A percentile compares a stretch with the other conserved stretches of the same genome.
Evolutionary conservation across 2,113 vertebrate species (phyloP).

Genomic region (Reinhardtius hippoglossoides): DNA sequence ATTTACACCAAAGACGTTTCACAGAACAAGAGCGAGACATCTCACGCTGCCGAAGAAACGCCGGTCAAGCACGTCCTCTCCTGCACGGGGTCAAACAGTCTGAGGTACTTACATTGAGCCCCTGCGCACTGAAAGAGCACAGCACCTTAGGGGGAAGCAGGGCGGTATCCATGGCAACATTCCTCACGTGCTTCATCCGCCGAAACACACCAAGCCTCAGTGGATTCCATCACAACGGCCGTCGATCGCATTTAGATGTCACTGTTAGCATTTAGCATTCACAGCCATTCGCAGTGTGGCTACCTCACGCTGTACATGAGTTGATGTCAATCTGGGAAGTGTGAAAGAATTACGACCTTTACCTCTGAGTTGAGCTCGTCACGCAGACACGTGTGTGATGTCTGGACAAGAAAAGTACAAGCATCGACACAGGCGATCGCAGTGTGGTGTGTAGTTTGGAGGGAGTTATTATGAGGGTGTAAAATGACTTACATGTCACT

Average conservation of each 20-base stretch:
- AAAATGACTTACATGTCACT: neutral
- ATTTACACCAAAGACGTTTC: slow-evolving; percentile 17
- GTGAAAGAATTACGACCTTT: neutral
- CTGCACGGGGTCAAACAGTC: neutral
- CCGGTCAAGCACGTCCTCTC: neutral
- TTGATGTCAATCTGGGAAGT: slow-evolving; percentile 32
- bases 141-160: neutral
- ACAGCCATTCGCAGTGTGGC: slow-evolving; percentile 39
- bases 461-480: neutral
- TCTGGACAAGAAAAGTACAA: slow-evolving; percentile 73
- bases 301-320: slow-evolving; percentile 53
- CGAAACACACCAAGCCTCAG: neutral
- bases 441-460: neutral
- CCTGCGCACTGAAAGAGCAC: neutral
- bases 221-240: neutral
- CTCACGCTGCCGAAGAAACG: slow-evolving; percentile 2
- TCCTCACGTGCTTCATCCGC: neutral
- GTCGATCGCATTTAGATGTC: slow-evolving; percentile 15
- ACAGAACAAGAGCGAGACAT: neutral
- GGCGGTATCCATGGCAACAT: neutral
- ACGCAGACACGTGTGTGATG: slow-evolving; percentile 3
- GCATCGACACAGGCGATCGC: slow-evolving; percentile 6
- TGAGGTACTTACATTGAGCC: rapidly evolving
- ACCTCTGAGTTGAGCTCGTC: neutral
- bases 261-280: neutral